Base-by-base conservation (phyloP, 2,797 vertebrate genomes). In the Peromyscus nudipes region DNA sequence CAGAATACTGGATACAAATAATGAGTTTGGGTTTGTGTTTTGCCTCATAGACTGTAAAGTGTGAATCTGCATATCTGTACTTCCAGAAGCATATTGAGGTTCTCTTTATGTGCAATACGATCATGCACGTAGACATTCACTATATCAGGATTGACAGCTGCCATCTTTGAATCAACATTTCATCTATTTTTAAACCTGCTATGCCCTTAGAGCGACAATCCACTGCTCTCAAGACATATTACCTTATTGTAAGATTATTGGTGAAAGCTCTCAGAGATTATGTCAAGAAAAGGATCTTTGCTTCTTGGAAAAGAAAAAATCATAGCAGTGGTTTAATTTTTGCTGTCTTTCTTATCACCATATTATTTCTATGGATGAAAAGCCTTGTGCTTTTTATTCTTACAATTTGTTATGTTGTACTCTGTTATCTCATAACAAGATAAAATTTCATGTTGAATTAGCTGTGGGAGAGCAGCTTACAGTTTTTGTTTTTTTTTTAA, bases 401-500 rank as follows among this genome's bases (percentile, higher is more conserved):
- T 94, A 60, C 40, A 83, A 64, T 97, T 89, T 93, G n/a, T 95
- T 97, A 57, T 93, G 29, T 81, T 96, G 14, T 34, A 37, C 89
- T 88, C 71, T n/a, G 96, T 95, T 92, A 91, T 96, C 69, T 85
- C 46, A 77, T 16, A 96, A 60, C 43, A 87, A 91, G 93, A 95
- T 95, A 92, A 96, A 76, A 69, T 40, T 95, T 83, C 37, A 34
- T 92, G 46, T 96, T 95, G 83, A 86, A 96, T 97, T 91, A 95
- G 79, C 60, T 95, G 2, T 34, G 31, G 80, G 57, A 80, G 23
- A 89, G 60, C 31, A 73, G 43, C 62, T 85, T 49, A 84, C 80
- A 94, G 13, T 52, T 52, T 52, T 40, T 52, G 13, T 52, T 40
- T 49, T 40, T 89, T 96, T 90, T 88, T n/a, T n/a, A n/a, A 89